Evolutionary conservation across 2,888 invertebrate species (phyloP).

Genomic region (Ectemnius lituratus): DNA sequence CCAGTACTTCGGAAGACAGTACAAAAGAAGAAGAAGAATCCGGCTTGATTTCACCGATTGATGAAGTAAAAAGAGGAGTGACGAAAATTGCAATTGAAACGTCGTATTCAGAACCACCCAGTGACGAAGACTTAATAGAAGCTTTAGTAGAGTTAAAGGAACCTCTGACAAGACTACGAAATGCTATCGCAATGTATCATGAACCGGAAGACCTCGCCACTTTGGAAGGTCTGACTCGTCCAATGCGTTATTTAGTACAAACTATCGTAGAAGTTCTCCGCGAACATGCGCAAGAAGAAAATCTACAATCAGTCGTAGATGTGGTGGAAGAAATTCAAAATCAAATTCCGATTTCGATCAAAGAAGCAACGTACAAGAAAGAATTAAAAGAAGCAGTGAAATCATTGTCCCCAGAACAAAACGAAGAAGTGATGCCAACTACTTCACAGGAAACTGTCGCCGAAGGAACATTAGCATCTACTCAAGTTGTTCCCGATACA

Average conservation of each 20-base stretch:
- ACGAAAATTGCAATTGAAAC: constrained; percentile 64
- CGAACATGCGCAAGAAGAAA: constrained; percentile 48
- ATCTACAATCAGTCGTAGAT: constrained; percentile 59
- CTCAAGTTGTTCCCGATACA: constrained; percentile 20
- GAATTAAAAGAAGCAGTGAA: constrained; percentile 61
- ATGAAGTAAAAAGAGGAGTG: constrained; percentile 59
- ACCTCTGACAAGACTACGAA: constrained; percentile 57
- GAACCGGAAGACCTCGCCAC: constrained; percentile 59
- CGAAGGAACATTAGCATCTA: constrained; percentile 44
- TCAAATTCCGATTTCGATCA: constrained; percentile 66
- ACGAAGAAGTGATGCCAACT: constrained; percentile 6
- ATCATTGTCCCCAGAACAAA: constrained; percentile 53
- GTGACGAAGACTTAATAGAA: constrained; percentile 62
- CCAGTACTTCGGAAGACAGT: constrained; percentile 55
- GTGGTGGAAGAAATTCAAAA: constrained; percentile 67
- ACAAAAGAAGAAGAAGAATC: constrained; percentile 54
- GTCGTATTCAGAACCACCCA: constrained; percentile 66
- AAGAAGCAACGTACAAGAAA: constrained; percentile 60
- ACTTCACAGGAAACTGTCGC: constrained; percentile 44
- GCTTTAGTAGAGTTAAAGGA: constrained; percentile 61
- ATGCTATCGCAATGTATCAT: constrained; percentile 58
- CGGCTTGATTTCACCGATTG: constrained; percentile 50
- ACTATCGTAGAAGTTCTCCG: constrained; percentile 57
- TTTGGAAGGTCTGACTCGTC: constrained; percentile 58
- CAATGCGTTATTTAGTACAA: constrained; percentile 61